Conservation (phyloP, 1,140 invertebrate genomes). For the Heliconius nattereri region DNA sequence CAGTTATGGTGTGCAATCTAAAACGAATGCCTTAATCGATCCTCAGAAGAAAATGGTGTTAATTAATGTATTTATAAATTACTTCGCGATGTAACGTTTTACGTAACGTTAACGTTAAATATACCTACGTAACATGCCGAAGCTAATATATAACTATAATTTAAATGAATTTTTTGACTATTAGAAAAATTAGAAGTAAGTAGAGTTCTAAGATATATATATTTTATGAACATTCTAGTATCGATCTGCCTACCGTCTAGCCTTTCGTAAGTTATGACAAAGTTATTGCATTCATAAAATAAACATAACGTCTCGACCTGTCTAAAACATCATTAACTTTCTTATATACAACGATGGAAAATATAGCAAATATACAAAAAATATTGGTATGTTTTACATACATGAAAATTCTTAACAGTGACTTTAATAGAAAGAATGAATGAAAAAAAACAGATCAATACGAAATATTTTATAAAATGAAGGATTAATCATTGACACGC, state of each 20-base stretch:
- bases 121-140: not conserved
- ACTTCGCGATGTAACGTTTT: not conserved
- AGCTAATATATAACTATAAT: not conserved
- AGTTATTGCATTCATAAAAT: constrained; percentile 38
- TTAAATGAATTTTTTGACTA: not conserved
- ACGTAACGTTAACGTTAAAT: not conserved
- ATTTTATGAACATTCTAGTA: constrained; percentile 25
- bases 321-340: not conserved
- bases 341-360: not conserved
- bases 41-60: not conserved
- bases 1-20: constrained; percentile 30
- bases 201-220: constrained; percentile 18
- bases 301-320: not conserved
- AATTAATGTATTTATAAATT: not conserved
- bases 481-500: too few species aligned
- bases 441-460: too few species aligned
- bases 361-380: not conserved
- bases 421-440: too few species aligned
- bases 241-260: constrained; percentile 37
- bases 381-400: too few species aligned
- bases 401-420: too few species aligned
- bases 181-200: not conserved
- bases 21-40: constrained; percentile 7
- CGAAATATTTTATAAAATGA: too few species aligned
- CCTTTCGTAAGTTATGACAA: constrained; percentile 22